phyloP scores from a whole-genome alignment of 1,140 invertebrate genomes.

The Hermetia illucens region DNA sequence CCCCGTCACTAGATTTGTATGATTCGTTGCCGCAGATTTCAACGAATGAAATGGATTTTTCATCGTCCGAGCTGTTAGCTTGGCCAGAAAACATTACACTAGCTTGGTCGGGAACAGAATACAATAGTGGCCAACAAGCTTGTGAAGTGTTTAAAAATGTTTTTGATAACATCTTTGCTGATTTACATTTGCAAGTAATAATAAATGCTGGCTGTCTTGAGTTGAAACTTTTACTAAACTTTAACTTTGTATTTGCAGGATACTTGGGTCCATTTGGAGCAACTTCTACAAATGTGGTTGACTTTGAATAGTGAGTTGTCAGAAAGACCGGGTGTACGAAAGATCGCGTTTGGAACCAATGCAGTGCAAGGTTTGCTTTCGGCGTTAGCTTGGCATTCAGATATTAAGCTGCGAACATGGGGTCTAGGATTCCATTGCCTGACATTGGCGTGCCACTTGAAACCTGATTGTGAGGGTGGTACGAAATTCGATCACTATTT shows the following conservation, averaged over 20 bases:
- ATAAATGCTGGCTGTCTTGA: too few relatives aligned
- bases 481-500: not conserved
- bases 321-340: constrained; percentile 41
- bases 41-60: constrained; percentile 24
- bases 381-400: constrained; percentile 47
- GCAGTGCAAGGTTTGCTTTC: constrained; percentile 56
- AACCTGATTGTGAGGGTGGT: constrained; percentile 8
- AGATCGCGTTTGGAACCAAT: constrained; percentile 52
- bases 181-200: constrained; percentile 32
- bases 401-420: constrained; percentile 57
- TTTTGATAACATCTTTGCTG: constrained; percentile 53
- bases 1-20: constrained; percentile 27
- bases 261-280: constrained; percentile 54
- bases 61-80: constrained; percentile 21
- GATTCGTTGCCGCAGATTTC: constrained; percentile 33
- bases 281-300: constrained; percentile 69
- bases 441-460: constrained; percentile 38
- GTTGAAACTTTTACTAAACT: not conserved
- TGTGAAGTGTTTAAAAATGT: constrained; percentile 49
- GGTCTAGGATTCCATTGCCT: constrained; percentile 54
- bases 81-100: constrained; percentile 32
- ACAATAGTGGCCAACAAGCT: constrained; percentile 18
- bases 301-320: constrained; percentile 52
- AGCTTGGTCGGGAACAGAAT: constrained; percentile 27
- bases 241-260: constrained; percentile 24